These are phyloP conservation scores for Tetramorium bicarinatum DNA, from an alignment of 2,888 invertebrate species.

Conservation along the genomic window DNA sequence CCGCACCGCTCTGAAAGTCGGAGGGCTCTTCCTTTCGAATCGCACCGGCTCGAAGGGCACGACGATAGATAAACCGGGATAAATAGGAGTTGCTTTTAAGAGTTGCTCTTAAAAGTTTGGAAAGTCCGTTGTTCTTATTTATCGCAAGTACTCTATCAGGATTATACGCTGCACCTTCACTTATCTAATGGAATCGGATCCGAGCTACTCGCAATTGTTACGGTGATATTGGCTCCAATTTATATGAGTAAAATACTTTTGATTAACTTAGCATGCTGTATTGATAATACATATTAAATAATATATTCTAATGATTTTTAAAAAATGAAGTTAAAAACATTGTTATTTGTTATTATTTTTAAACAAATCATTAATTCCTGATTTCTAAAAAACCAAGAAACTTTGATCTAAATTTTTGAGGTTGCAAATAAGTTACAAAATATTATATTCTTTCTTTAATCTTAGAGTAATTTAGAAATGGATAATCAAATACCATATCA, in stretches of 20 bases:
- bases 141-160: conserved; percentile 21
- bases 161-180: conserved; percentile 28
- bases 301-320: not conserved
- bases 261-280: not conserved
- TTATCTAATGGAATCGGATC: conserved; percentile 44
- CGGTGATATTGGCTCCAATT: not conserved
- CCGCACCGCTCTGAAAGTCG: conserved; percentile 33
- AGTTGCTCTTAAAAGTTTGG: conserved; percentile 51
- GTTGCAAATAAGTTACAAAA: not conserved
- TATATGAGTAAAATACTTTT: not conserved
- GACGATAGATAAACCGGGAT: conserved; percentile 48
- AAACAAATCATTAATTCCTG: not conserved
- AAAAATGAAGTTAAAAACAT: not conserved
- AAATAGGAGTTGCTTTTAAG: conserved; percentile 49
- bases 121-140: conserved; percentile 47
- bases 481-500: not conserved
- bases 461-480: not conserved
- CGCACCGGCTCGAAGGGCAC: conserved; percentile 16
- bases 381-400: not conserved
- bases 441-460: not conserved
- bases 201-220: conserved; percentile 2
- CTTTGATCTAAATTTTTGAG: conserved; percentile 4
- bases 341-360: not conserved
- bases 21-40: conserved; percentile 28
- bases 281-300: not conserved